Evolutionary conservation across 2,888 invertebrate genomes (phyloP).

Genomic region (Liposcelis brunnea): DNA sequence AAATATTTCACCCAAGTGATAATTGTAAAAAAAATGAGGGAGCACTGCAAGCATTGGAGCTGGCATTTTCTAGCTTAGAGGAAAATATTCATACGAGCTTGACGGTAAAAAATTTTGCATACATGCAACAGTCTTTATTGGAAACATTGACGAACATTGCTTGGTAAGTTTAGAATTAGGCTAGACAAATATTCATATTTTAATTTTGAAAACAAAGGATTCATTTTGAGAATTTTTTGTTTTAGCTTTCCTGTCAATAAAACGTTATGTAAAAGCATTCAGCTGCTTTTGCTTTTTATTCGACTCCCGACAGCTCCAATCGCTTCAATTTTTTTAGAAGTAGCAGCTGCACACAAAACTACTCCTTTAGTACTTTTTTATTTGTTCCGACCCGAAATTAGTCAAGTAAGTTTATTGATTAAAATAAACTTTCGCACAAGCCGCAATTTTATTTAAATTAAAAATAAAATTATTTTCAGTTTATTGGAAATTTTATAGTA

Average conservation of each 20-base stretch:
- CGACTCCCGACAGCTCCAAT: slow-evolving; percentile 33
- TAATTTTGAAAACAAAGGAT: too few relatives aligned
- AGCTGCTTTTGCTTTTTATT: slow-evolving; percentile 15
- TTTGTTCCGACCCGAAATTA: slow-evolving; percentile 40
- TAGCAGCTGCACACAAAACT: slow-evolving; percentile 35
- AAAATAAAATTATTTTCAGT: slow-evolving; percentile 13
- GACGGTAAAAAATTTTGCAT: neutral
- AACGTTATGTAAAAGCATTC: slow-evolving; percentile 13
- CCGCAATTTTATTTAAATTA: neutral
- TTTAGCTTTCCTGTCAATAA: slow-evolving; percentile 15
- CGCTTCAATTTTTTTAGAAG: slow-evolving; percentile 37
- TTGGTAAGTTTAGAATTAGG: too few relatives aligned
- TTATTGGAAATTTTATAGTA: neutral
- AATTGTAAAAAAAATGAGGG: too few relatives aligned
- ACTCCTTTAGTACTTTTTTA: slow-evolving; percentile 40
- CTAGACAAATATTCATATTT: too few relatives aligned
- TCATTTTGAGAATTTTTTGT: too few relatives aligned
- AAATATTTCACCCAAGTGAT: neutral
- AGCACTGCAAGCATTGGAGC: neutral
- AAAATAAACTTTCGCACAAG: neutral
- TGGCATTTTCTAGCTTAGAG: neutral
- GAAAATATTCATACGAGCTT: neutral
- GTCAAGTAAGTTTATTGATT: slow-evolving; percentile 20
- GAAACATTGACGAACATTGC: neutral
- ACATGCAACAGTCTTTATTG: neutral